Conservation (phyloP, 2,888 invertebrate species). For the Lamellibrachia satsuma region DNA sequence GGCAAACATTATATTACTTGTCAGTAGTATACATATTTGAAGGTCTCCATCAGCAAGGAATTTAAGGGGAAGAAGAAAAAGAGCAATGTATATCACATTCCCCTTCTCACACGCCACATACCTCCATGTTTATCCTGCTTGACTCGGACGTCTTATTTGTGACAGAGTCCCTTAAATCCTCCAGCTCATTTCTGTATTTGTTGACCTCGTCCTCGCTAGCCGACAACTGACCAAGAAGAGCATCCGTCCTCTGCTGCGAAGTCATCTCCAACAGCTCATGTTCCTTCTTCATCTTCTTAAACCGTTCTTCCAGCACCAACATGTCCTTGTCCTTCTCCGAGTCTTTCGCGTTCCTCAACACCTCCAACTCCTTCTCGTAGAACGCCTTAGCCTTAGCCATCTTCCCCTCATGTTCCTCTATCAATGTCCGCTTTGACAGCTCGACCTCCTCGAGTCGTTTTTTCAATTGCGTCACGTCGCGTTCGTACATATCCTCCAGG, state of each 20-base stretch:
- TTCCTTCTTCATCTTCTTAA: conserved; percentile 57
- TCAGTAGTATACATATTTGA: too few species aligned
- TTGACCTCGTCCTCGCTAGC: conserved; percentile 55
- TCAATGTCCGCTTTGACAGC: conserved; percentile 47
- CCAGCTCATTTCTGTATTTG: conserved; percentile 47
- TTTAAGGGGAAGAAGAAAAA: neutral
- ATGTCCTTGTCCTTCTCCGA: conserved; percentile 48
- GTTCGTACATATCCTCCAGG: conserved; percentile 53
- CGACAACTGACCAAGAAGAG: conserved; percentile 54
- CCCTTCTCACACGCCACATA: conserved; percentile 36
- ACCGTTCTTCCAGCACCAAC: conserved; percentile 48
- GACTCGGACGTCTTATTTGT: conserved; percentile 47
- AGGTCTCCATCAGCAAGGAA: neutral
- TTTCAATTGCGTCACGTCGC: conserved; percentile 50
- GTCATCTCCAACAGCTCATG: conserved; percentile 50
- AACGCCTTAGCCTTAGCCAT: conserved; percentile 60
- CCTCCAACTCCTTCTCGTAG: conserved; percentile 62
- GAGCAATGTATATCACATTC: neutral
- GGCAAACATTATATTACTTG: too few species aligned
- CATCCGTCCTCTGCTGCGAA: conserved; percentile 54
- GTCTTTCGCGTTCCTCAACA: conserved; percentile 48
- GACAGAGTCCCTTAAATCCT: conserved; percentile 43
- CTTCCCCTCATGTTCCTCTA: conserved; percentile 60
- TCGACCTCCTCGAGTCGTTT: conserved; percentile 45
- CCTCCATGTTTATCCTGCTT: conserved; percentile 50